Conservation (phyloP, 2,888 invertebrate species). For the Scaeva pyrastri region DNA sequence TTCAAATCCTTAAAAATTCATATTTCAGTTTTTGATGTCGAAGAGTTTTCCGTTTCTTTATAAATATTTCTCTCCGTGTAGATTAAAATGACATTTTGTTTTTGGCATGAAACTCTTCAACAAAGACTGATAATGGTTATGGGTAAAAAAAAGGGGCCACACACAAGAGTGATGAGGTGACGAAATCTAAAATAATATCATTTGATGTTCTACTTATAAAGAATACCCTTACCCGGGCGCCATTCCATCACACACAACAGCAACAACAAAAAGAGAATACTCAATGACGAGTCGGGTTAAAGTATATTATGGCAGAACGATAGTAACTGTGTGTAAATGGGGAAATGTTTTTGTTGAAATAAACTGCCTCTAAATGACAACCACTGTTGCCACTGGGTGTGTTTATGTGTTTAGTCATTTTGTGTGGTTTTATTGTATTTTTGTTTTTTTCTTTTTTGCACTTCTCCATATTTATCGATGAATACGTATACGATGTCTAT, state of each 20-base stretch:
- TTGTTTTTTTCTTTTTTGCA: conserved; percentile 13
- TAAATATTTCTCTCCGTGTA: conserved; percentile 30
- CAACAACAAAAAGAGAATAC: conserved; percentile 32
- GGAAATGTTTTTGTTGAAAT: conserved; percentile 16
- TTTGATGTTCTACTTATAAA: conserved; percentile 67
- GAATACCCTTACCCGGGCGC: conserved; percentile 42
- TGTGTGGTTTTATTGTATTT: conserved; percentile 40
- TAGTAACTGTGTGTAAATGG: conserved; percentile 45
- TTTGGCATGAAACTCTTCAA: conserved; percentile 10
- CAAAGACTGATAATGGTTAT: not conserved
- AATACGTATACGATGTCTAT: conserved; percentile 52
- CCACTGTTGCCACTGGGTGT: not conserved
- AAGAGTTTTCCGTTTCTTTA: too few relatives aligned
- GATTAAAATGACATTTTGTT: conserved; percentile 13
- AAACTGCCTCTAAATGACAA: conserved; percentile 14
- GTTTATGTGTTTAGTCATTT: conserved; percentile 30
- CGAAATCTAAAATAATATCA: conserved; percentile 73
- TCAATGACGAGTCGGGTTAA: conserved; percentile 12
- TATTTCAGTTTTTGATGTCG: too few relatives aligned
- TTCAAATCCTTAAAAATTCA: too few relatives aligned
- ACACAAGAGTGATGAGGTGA: conserved; percentile 64
- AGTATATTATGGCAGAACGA: not conserved
- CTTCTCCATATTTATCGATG: conserved; percentile 25
- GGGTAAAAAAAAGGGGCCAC: not conserved
- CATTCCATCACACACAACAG: conserved; percentile 1